phyloP scores from a whole-genome alignment of 2,888 invertebrate genomes.

The Colletes collaris region DNA sequence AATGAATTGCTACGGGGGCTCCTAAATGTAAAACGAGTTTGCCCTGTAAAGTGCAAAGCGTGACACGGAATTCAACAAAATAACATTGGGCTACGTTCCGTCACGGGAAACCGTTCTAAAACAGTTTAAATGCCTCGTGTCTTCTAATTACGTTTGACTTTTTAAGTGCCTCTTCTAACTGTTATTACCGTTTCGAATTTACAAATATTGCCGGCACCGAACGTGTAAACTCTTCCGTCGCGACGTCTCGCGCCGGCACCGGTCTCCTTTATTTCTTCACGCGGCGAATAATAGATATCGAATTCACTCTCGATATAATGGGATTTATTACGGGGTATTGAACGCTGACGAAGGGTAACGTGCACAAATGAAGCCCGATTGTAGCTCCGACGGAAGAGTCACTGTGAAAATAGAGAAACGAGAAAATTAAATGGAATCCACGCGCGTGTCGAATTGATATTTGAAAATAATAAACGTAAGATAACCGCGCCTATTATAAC shows the following conservation, averaged over 20 bases:
- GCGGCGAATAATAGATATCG: constrained; percentile 48
- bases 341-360: constrained; percentile 6
- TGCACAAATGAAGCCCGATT: not conserved
- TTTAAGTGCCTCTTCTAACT: constrained; percentile 42
- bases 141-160: constrained; percentile 58
- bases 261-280: constrained; percentile 51
- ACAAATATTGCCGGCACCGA: not conserved
- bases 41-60: constrained; percentile 34
- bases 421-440: not conserved
- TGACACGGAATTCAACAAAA: constrained; percentile 39
- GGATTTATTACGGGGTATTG: constrained; percentile 37
- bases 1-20: not conserved
- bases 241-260: constrained; percentile 71
- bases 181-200: constrained; percentile 51
- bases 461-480: not conserved
- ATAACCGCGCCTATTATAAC: not conserved
- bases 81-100: constrained; percentile 8
- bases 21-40: constrained; percentile 20
- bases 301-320: constrained; percentile 53
- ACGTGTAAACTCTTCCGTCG: constrained; percentile 50
- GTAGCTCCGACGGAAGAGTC: not conserved
- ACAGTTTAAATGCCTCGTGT: constrained; percentile 38
- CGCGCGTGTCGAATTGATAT: not conserved
- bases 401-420: not conserved
- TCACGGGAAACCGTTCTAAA: constrained; percentile 33